Evolutionary conservation across 2,888 invertebrate genomes (phyloP).

Genomic region (Sarcophaga caerulescens): DNA sequence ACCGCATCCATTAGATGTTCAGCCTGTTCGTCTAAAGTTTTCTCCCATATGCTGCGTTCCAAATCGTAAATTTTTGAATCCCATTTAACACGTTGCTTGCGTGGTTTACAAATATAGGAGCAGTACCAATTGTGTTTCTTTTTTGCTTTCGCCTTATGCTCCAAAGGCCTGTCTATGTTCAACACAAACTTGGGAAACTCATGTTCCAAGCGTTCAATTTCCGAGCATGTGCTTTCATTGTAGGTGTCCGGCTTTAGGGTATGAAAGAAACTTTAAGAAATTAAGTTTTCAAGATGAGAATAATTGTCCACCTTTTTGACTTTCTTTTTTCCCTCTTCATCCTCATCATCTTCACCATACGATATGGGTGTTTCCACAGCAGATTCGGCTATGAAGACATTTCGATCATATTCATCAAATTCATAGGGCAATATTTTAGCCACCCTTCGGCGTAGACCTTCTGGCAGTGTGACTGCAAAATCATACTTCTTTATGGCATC

Average conservation of each 20-base stretch:
- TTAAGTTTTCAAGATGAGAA: not conserved
- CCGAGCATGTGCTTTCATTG: conserved; percentile 77
- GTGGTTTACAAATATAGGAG: conserved; percentile 73
- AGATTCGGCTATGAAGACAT: conserved; percentile 74
- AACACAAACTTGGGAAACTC: conserved; percentile 74
- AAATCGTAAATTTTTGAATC: conserved; percentile 77
- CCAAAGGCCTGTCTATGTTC: conserved; percentile 73
- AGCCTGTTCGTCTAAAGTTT: conserved; percentile 79
- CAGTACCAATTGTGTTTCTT: conserved; percentile 77
- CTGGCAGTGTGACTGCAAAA: conserved; percentile 77
- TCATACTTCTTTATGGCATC: conserved; percentile 72
- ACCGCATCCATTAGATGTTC: conserved; percentile 80
- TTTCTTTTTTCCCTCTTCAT: conserved; percentile 66
- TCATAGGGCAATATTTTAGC: conserved; percentile 76
- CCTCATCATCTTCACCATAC: conserved; percentile 63
- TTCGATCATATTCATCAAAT: conserved; percentile 74
- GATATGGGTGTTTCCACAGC: conserved; percentile 67
- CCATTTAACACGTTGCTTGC: conserved; percentile 79
- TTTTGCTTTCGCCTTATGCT: conserved; percentile 69
- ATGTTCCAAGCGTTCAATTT: conserved; percentile 76
- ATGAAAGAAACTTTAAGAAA: not conserved
- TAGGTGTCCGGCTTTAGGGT: conserved; percentile 59
- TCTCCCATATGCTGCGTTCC: conserved; percentile 73
- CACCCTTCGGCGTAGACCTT: conserved; percentile 74
- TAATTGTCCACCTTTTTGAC: conserved; percentile 20